Conservation (phyloP, 2,888 invertebrate species). For the Antheraea assamensis region DNA sequence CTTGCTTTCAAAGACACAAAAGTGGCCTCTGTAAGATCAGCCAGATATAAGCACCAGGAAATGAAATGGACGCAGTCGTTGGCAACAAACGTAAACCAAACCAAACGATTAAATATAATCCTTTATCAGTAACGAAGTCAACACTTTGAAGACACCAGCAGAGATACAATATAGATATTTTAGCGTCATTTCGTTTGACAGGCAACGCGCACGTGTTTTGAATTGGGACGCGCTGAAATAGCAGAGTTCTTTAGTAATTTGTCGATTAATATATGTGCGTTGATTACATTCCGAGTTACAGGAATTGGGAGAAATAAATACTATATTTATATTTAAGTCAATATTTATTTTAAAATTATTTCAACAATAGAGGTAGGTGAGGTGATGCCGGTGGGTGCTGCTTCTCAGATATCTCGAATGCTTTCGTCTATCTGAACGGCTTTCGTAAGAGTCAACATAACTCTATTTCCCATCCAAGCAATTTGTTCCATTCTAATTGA, state of each 20-base stretch:
- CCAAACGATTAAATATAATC: not conserved
- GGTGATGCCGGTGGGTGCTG: no score
- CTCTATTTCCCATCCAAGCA: no score
- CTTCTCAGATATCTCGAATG: no score
- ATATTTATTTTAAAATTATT: not conserved
- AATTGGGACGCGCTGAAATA: not conserved
- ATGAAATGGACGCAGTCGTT: not conserved
- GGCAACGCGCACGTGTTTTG: slow-evolving; percentile 5
- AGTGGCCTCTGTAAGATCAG: not conserved
- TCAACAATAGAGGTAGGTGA: no score
- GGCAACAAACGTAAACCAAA: not conserved
- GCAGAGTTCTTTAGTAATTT: not conserved
- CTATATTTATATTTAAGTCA: not conserved
- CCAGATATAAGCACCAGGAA: not conserved
- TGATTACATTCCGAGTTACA: not conserved
- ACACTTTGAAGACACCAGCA: not conserved
- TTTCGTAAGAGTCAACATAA: no score
- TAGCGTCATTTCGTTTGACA: not conserved
- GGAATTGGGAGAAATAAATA: not conserved
- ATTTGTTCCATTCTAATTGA: no score
- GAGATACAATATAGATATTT: not conserved
- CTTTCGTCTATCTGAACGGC: no score
- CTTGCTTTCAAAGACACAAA: not conserved
- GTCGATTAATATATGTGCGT: not conserved
- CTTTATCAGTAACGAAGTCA: not conserved